Evolutionary conservation across 2,888 invertebrate species (phyloP).

Genomic region (Clepsis dumicolana): DNA sequence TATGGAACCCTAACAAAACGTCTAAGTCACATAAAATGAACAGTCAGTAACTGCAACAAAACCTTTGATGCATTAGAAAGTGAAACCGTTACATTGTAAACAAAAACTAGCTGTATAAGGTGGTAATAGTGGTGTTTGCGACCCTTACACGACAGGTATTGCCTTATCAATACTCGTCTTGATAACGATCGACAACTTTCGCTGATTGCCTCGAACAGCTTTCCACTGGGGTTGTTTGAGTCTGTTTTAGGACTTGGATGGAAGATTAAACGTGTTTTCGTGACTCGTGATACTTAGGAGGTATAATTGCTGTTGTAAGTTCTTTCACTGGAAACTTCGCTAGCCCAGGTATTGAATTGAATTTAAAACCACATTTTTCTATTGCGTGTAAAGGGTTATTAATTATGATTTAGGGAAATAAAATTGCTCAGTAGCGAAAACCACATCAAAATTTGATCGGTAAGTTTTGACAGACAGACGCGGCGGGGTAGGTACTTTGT

Average conservation of each 20-base stretch:
- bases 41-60: not conserved
- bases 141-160: constrained; percentile 34
- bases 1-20: no score
- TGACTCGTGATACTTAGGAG: not conserved
- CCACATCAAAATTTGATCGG: no score
- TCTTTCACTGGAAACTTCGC: not conserved
- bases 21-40: not conserved
- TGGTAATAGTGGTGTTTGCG: constrained; percentile 14
- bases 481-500: no score
- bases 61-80: constrained; percentile 32
- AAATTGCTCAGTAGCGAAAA: no score
- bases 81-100: constrained; percentile 35
- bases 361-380: no score
- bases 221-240: constrained; percentile 46
- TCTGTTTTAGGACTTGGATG: constrained; percentile 25
- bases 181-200: constrained; percentile 55
- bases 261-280: not conserved
- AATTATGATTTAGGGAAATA: no score
- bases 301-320: not conserved
- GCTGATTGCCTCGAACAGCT: constrained; percentile 49
- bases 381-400: no score
- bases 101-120: constrained; percentile 42
- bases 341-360: no score
- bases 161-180: constrained; percentile 51
- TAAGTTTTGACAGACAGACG: no score